Evolutionary conservation across 2,113 vertebrate species (phyloP), one percentile per base, ranked within the genome.

Genomic region (Benitochromis conjunctus): DNA sequence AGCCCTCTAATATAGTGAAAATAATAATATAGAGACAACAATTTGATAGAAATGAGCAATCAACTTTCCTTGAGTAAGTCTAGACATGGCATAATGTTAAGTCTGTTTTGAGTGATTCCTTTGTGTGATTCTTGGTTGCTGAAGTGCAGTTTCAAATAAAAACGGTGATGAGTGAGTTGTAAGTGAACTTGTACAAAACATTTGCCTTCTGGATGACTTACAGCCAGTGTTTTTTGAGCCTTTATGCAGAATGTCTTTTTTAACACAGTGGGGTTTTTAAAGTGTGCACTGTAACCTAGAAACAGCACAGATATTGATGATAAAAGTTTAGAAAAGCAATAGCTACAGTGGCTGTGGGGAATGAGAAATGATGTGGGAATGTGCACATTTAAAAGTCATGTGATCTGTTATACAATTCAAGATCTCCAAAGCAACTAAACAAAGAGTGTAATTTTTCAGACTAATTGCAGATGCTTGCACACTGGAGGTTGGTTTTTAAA

Each of bases 401-500:
- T 55, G 55, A 80, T 43, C 9, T 8, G 60, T 48, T 84, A 29
- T 82, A 57, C 86, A 88, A 80, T 14, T 51, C 43, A 71, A 84
- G 53, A 84, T 88, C 86, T 86, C 74, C 58, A 83, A 83, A 80
- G 83, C 81, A 80, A 60, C 86, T 4, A 38, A 84, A 87, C 43
- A 0, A 82, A 64, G 21, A 24, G 74, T 80, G 76, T 69, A 87
- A 87, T 89, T 82, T 64, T 80, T 82, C 54, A 76, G 18, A 84
- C 57, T 89, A 85, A 87, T 84, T 87, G 82, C 87, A 84, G 83
- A 86, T 66, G 81, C 80, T 9, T 1, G 18, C 83, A 71, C 80
- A 79, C 53, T 38, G 43, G 77, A 54, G 60, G 57, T 58, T 64
- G 16, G 4, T 62, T 80, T 82, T 66, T 58, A 21, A 81, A 79